Conservation (phyloP, 1,140 invertebrate species). For the Drosophila teissieri region DNA sequence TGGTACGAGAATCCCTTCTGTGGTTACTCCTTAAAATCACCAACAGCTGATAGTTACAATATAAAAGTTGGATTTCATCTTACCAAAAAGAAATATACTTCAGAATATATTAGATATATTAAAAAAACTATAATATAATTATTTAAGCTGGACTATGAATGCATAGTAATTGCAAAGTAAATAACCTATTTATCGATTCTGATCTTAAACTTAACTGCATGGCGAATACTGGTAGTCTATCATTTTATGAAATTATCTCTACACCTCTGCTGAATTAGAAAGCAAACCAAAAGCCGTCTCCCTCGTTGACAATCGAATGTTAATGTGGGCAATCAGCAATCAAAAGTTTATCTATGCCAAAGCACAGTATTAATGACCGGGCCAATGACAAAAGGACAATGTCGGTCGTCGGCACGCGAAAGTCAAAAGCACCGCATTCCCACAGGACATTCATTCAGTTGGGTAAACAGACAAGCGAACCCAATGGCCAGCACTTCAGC, state of each 20-base stretch:
- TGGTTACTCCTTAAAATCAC: no score
- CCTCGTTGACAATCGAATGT: neutral
- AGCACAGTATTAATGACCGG: conserved; percentile 44
- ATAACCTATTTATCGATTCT: no score
- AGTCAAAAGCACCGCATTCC: conserved; percentile 28
- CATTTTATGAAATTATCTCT: neutral
- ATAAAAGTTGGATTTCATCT: no score
- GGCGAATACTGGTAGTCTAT: no score
- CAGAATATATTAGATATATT: no score
- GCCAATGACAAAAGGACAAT: conserved; percentile 62
- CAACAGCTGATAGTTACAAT: no score
- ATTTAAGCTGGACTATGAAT: no score
- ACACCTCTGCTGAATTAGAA: neutral
- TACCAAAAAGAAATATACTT: no score
- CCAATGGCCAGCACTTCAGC: conserved; percentile 14
- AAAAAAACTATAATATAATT: no score
- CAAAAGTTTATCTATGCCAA: conserved; percentile 18
- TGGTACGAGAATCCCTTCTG: no score
- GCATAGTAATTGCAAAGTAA: no score
- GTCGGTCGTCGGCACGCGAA: conserved; percentile 55
- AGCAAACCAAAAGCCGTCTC: neutral
- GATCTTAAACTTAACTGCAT: no score
- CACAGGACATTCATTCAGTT: conserved; percentile 24
- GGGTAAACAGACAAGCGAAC: conserved; percentile 29
- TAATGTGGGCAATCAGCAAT: conserved; percentile 29